A percentile compares a stretch with the other conserved stretches of the same genome.
Evolutionary conservation across 2,113 vertebrate species (phyloP).

Genomic region (Indri indri): DNA sequence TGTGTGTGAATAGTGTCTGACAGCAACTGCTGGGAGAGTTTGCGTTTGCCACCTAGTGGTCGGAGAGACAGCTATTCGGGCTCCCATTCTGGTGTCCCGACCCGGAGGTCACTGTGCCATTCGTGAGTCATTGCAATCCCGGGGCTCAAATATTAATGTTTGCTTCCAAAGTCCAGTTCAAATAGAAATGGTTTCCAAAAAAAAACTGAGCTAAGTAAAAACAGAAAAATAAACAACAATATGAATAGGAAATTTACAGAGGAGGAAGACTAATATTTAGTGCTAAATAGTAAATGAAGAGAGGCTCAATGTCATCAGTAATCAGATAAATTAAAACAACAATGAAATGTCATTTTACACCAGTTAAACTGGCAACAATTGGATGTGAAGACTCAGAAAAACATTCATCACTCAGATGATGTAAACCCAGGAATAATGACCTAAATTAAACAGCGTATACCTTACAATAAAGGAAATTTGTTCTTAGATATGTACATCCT

Average conservation of each 20-base stretch:
- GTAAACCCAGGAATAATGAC: too few species aligned
- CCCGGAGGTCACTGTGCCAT: neutral
- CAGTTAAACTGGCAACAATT: neutral
- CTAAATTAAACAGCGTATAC: too few species aligned
- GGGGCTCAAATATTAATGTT: neutral
- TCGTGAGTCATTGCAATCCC: neutral
- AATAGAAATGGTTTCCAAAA: neutral
- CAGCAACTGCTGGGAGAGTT: neutral
- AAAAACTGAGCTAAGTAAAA: neutral
- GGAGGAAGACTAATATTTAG: neutral
- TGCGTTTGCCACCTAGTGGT: slow-evolving; percentile 67
- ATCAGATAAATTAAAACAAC: neutral
- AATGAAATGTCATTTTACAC: neutral
- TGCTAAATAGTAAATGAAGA: neutral
- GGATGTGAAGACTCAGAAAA: neutral
- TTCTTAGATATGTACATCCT: too few species aligned
- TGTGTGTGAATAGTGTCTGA: neutral
- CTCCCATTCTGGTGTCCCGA: neutral
- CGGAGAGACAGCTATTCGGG: accelerated
- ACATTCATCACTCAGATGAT: too few species aligned
- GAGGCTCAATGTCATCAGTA: neutral
- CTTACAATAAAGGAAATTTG: too few species aligned
- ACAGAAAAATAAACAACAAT: neutral
- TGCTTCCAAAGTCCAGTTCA: neutral
- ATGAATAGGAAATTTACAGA: neutral